A percentile compares a stretch with the other conserved stretches of the same genome.
Evolutionary conservation across 2,797 vertebrate species (phyloP).

Genomic region (Typhlichthys eigenmanni): DNA sequence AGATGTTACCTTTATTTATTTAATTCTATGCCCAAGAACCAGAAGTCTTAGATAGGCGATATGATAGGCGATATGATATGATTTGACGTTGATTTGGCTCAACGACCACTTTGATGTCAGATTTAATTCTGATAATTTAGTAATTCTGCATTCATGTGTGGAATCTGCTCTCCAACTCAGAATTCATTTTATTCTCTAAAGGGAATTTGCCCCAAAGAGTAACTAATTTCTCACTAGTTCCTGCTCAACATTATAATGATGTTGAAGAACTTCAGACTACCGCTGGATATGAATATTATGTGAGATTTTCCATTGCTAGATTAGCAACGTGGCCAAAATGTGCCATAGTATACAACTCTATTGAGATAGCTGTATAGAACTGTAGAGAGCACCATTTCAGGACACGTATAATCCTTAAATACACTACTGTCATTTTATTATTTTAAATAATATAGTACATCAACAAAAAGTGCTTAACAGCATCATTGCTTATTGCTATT

Average conservation of each 20-base stretch:
- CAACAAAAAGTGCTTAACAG: too few species aligned
- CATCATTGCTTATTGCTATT: too few species aligned
- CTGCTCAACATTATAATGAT: conserved; percentile 1
- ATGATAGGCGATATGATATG: neutral
- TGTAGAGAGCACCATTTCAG: too few species aligned
- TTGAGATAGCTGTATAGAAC: too few species aligned
- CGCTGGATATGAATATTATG: too few species aligned
- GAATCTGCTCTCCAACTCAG: conserved; percentile 43
- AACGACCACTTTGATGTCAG: conserved; percentile 30
- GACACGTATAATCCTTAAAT: too few species aligned
- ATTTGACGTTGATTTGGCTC: conserved; percentile 1
- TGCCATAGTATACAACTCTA: too few species aligned
- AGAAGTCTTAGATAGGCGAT: conserved; percentile 24
- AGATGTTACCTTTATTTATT: neutral
- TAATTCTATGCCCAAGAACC: neutral
- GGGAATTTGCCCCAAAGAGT: conserved; percentile 40
- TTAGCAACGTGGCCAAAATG: too few species aligned
- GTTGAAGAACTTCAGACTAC: neutral
- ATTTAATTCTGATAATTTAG: conserved; percentile 44
- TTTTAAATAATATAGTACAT: too few species aligned
- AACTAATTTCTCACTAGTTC: conserved; percentile 25
- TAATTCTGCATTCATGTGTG: conserved; percentile 31
- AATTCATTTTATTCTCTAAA: conserved; percentile 55
- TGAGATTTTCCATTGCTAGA: too few species aligned
- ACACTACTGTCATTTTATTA: too few species aligned